These are phyloP conservation scores for Albula goreensis DNA, from an alignment of 2,113 vertebrate species.

Conservation along the genomic window DNA sequence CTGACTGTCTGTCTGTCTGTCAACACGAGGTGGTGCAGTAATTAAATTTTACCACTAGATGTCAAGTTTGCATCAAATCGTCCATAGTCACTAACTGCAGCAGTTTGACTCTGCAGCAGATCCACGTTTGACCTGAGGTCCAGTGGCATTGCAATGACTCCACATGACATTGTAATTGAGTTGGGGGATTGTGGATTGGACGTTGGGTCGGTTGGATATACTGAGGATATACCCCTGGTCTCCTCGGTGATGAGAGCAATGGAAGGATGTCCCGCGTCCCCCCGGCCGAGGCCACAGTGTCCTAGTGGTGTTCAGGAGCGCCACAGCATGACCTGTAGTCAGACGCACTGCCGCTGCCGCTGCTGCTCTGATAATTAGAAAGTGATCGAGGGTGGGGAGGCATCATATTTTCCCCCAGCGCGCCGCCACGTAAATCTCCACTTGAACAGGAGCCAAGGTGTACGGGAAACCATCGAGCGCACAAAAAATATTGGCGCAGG, in stretches of 20 bases:
- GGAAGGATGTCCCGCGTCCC: not conserved
- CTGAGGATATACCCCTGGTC: not conserved
- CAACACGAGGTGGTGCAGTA: not conserved
- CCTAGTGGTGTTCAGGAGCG: not conserved
- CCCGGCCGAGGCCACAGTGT: not conserved
- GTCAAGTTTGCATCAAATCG: not conserved
- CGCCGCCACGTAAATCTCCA: slow-evolving; percentile 23
- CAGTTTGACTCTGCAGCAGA: not conserved
- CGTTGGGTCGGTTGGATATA: not conserved
- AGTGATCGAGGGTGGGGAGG: slow-evolving; percentile 30
- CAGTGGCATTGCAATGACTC: not conserved
- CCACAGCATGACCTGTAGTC: not conserved
- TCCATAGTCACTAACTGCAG: not conserved
- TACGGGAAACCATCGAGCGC: slow-evolving; percentile 31
- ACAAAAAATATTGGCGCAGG: slow-evolving; percentile 40
- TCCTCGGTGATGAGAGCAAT: not conserved
- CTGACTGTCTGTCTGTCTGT: not conserved
- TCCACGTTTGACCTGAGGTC: not conserved
- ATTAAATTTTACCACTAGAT: not conserved
- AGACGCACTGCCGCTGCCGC: not conserved
- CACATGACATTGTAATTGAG: not conserved
- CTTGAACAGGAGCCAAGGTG: slow-evolving; percentile 16
- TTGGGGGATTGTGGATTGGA: not conserved
- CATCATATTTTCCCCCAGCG: not conserved
- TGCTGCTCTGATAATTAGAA: slow-evolving; percentile 36